These are phyloP conservation scores for Carabus problematicus DNA, from an alignment of 2,888 invertebrate genomes.

Conservation along the genomic window DNA sequence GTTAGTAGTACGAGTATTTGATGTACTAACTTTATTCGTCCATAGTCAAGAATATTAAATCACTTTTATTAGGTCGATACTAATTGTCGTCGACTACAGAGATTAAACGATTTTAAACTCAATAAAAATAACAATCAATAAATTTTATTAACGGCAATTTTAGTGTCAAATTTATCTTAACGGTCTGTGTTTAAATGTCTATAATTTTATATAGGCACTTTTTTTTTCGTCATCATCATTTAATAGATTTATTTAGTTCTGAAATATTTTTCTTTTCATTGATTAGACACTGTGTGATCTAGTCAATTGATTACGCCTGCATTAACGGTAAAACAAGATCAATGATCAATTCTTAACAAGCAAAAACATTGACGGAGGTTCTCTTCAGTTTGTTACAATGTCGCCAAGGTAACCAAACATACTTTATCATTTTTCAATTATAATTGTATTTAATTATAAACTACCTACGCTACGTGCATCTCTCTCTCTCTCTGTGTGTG, in stretches of 20 bases:
- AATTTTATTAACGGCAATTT: slow-evolving; percentile 33
- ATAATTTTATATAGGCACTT: neutral
- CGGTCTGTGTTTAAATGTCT: slow-evolving; percentile 15
- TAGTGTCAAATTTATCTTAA: slow-evolving; percentile 35
- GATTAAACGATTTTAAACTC: neutral
- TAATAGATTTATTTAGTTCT: neutral
- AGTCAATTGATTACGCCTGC: too few relatives aligned
- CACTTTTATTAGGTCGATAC: slow-evolving; percentile 7
- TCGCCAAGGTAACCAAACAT: too few relatives aligned
- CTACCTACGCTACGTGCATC: too few relatives aligned
- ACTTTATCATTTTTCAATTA: too few relatives aligned
- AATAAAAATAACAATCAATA: slow-evolving; percentile 39
- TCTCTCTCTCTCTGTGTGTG: too few relatives aligned
- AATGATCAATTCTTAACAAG: too few relatives aligned
- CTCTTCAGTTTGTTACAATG: too few relatives aligned
- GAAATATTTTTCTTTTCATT: neutral
- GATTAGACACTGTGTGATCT: too few relatives aligned
- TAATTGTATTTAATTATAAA: too few relatives aligned
- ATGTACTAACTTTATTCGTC: neutral
- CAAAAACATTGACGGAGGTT: too few relatives aligned
- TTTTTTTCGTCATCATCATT: neutral
- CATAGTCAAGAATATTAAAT: slow-evolving; percentile 4
- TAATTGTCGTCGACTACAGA: neutral
- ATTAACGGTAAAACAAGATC: too few relatives aligned
- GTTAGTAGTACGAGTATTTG: neutral